Percentiles rank a stretch among this genome's conserved stretches.
Conservation (phyloP, 2,888 invertebrate genomes). For the Rhodophaea formosa region DNA sequence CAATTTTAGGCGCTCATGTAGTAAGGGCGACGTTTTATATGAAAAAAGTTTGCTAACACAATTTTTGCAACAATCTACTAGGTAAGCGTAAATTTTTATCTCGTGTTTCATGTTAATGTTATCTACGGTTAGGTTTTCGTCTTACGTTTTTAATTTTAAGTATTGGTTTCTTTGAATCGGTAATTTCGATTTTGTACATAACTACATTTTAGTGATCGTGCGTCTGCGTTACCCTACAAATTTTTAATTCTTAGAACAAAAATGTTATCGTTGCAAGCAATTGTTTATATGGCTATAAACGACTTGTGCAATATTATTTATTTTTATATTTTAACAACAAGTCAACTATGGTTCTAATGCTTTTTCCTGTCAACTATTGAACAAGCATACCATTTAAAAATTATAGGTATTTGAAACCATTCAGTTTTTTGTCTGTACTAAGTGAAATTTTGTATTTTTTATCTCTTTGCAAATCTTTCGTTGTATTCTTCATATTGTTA, state of each 20-base stretch:
- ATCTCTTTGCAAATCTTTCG: too few species aligned
- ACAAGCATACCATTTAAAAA: too few species aligned
- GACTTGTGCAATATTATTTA: not conserved
- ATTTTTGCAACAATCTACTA: slow-evolving; percentile 67
- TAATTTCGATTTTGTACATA: slow-evolving; percentile 28
- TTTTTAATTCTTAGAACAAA: not conserved
- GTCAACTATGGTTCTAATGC: not conserved
- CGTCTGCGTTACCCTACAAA: slow-evolving; percentile 1
- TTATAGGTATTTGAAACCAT: too few species aligned
- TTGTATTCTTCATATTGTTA: too few species aligned
- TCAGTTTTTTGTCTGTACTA: too few species aligned
- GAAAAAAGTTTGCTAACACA: slow-evolving; percentile 68
- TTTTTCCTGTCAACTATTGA: not conserved
- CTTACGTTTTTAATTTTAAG: slow-evolving; percentile 33
- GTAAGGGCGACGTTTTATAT: slow-evolving; percentile 63
- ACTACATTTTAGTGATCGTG: slow-evolving; percentile 12
- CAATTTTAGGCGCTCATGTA: slow-evolving; percentile 72
- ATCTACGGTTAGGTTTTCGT: slow-evolving; percentile 48
- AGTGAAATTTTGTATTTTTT: too few species aligned
- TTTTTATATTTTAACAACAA: not conserved
- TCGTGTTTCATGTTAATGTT: slow-evolving; percentile 62
- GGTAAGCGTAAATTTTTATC: slow-evolving; percentile 63
- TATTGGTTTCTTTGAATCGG: slow-evolving; percentile 32
- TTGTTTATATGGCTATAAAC: not conserved
- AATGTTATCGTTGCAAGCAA: too few species aligned